Conservation (phyloP, 2,113 vertebrate species). For the Stictonetta naevosa region DNA sequence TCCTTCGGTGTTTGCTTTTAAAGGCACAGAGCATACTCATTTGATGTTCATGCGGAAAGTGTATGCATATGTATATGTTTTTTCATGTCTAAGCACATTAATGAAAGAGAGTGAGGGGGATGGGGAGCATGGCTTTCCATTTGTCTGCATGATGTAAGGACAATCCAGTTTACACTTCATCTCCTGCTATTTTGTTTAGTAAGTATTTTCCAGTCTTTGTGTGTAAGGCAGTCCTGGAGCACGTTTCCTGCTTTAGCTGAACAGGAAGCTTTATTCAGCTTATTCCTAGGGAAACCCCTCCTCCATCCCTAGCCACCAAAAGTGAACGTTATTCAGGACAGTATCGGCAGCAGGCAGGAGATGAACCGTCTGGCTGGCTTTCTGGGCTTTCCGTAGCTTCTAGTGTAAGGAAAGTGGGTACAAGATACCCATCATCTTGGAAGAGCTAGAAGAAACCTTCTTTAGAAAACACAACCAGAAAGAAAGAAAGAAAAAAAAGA, state of each 20-base stretch:
- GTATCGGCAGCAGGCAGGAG: background rate
- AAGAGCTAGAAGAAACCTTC: background rate
- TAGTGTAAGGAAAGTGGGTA: background rate
- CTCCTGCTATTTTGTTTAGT: constrained; percentile 66
- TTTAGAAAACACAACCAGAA: background rate
- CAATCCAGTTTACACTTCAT: constrained; percentile 58
- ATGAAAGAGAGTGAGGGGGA: background rate
- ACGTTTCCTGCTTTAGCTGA: constrained; percentile 60
- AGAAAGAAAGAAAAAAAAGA: background rate
- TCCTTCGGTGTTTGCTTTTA: constrained; percentile 24
- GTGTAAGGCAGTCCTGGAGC: constrained; percentile 48
- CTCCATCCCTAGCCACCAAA: constrained; percentile 25
- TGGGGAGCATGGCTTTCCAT: background rate
- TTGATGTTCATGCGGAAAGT: background rate
- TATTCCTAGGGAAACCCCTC: constrained; percentile 66
- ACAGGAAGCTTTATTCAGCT: constrained; percentile 60
- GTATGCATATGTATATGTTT: background rate
- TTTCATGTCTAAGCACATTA: background rate
- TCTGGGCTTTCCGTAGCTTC: background rate
- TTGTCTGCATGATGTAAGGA: constrained; percentile 37
- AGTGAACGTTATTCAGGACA: constrained; percentile 2
- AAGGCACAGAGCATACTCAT: constrained; percentile 14
- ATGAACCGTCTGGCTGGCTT: background rate
- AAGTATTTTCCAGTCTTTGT: constrained; percentile 64
- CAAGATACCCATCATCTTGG: background rate